Evolutionary conservation across 2,113 vertebrate species (phyloP).

Genomic region (Nycticorax nycticorax): DNA sequence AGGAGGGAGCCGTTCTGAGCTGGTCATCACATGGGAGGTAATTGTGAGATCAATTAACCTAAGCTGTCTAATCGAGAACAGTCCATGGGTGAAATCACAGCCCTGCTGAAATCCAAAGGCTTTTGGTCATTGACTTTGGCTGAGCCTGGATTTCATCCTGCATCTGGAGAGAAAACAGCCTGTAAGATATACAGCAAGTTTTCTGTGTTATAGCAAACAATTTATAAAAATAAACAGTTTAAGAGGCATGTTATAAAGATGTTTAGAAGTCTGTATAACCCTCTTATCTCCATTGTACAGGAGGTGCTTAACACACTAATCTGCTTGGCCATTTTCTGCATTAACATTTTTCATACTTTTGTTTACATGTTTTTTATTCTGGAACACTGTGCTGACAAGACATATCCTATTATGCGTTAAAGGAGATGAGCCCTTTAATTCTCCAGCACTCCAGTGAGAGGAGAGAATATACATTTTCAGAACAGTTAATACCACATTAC

Average conservation of each 20-base stretch:
- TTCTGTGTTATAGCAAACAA: neutral
- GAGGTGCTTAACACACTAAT: constrained; percentile 67
- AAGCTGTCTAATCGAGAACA: neutral
- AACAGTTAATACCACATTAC: neutral
- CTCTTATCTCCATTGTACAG: constrained; percentile 67
- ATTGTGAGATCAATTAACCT: constrained; percentile 27
- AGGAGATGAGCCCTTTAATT: constrained; percentile 56
- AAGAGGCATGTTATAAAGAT: constrained; percentile 47
- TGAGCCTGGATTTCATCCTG: constrained; percentile 11
- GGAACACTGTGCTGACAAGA: constrained; percentile 47
- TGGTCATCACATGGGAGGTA: constrained; percentile 91
- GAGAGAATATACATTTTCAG: constrained; percentile 3
- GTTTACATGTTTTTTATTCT: constrained; percentile 65
- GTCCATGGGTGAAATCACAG: neutral
- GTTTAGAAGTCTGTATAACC: constrained; percentile 42
- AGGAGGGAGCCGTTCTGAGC: constrained; percentile 85
- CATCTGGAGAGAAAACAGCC: neutral
- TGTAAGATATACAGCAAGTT: constrained; percentile 23
- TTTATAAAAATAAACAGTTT: constrained; percentile 61
- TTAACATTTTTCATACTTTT: constrained; percentile 63
- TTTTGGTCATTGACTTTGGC: neutral
- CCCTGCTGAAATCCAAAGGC: neutral
- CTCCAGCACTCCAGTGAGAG: neutral
- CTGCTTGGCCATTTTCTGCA: constrained; percentile 62
- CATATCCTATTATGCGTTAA: constrained; percentile 58